Evolutionary conservation across 2,113 vertebrate genomes (phyloP), one percentile per base, ranked within the genome.

Genomic region (Boulengeromyrus knoepffleri): DNA sequence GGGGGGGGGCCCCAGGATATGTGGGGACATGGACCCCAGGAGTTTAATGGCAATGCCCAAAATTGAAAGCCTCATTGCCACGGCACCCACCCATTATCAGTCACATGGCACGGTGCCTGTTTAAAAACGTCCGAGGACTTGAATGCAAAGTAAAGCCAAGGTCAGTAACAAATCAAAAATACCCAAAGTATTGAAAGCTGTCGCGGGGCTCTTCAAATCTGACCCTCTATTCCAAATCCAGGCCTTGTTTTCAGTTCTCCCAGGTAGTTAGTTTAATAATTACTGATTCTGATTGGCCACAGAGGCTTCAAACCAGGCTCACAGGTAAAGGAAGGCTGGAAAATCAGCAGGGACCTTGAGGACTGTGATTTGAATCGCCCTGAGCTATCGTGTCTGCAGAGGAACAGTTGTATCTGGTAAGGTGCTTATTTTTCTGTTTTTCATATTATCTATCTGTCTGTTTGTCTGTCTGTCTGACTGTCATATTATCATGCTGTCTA

Each of bases 401-500:
- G 31, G 15, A 80, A n/a, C 3, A 86, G 8, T 45, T 8, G 53
- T 87, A 49, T 50, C 21, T 85, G 70, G 50, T 89, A 50, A 52
- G 58, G 85, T 86, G 85, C 53, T 88, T 86, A 45, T 36, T 56
- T 42, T 56, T 87, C 36, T 87, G 17, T 87, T 87, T 87, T 87
- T 36, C 7, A 70, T 12, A 70, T 70, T 31, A 70, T 70, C n/a
- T 66, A 12, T 66, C 62, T 70, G 62, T 70, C 62, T 52, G n/a
- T 87, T 52, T 87, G 13, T 87, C 85, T 70, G 5, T 87, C 85
- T 70, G 62, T 31, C 62, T 70, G 62, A 31, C 49, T 52, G 21
- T 53, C 49, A 36, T 53, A 83, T 53, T 70, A 27, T 70, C 62
- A 13, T 70, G 27, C 8, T 90, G 27, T 90, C 87, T 74, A 88